A percentile compares a stretch with the other conserved stretches of the same genome.
Conservation (phyloP, 2,797 vertebrate genomes). For the Acomys russatus region DNA sequence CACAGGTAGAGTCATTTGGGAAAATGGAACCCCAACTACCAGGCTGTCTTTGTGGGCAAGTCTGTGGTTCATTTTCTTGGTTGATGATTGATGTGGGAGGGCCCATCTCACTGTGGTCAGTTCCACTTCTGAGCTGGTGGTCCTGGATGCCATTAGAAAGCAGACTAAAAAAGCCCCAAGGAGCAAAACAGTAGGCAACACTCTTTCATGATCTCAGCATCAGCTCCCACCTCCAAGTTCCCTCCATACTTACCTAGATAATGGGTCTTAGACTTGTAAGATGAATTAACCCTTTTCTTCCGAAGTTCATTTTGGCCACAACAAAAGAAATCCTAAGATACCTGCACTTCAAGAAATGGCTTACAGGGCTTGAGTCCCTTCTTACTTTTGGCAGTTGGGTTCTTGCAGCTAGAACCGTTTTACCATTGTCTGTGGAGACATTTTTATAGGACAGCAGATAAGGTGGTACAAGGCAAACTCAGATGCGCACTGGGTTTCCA, state of each 20-base stretch:
- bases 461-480: neutral
- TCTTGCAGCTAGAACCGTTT: neutral
- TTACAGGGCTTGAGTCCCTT: neutral
- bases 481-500: no score
- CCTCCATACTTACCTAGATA: neutral
- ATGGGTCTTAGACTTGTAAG: no score
- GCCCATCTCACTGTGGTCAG: neutral
- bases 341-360: neutral
- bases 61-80: neutral
- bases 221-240: no score
- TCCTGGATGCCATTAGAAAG: neutral
- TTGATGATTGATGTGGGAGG: neutral
- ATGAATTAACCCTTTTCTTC: neutral
- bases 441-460: neutral
- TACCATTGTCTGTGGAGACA: no score
- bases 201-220: neutral
- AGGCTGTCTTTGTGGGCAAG: neutral
- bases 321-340: neutral
- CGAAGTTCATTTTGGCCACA: neutral
- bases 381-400: no score
- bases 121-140: neutral
- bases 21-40: neutral
- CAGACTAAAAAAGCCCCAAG: neutral
- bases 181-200: neutral
- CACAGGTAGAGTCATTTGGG: neutral